Evolutionary conservation across 2,113 vertebrate species (phyloP), one percentile per base, ranked within the genome.

Genomic region (Panthera uncia): DNA sequence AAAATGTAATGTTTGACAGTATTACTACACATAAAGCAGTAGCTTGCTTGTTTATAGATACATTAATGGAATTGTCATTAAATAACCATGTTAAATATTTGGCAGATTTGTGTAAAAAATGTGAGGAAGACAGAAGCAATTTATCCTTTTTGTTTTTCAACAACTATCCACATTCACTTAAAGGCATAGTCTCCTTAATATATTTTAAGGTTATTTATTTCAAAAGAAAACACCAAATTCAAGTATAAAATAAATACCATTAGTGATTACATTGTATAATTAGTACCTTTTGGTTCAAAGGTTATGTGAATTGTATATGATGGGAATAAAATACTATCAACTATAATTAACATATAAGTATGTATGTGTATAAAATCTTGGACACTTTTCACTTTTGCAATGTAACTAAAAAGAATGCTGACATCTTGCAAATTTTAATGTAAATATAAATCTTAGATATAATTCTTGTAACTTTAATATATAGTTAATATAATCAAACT

Each of bases 201-300:
- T 61, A 92, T 33, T 57, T 82, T 93, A 94, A 66, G 25, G 63
- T 90, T 15, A 88, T 31, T 96, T 91, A 93, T 41, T 89, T 86
- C 8, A 65, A 76, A 89, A 76, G n/a, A 76, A 97, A 92, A 94
- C 2, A 87, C 14, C 68, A 93, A 93, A 92, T 82, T 94, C 61
- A 87, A 73, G 63, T 45, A 81, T 36, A 95, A 95, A 82, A 63
- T 48, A 92, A 73, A 38, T 68, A 66, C 23, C 15, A 86, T 27
- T 94, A 90, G 9, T 86, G 55, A 83, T 36, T 84, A 79, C 61
- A 71, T 23, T 90, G 23, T 65, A 33, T 9, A 93, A 95, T 63
- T 52, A 89, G 15, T 69, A 95, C 36, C 27, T 52, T 45, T 93
- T 94, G 29, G 50, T 82, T 65, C 65, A 93, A 87, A 92, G 31